phyloP scores from a whole-genome alignment of 2,113 vertebrate genomes.

The Stomatorhinus ivindoensis region DNA sequence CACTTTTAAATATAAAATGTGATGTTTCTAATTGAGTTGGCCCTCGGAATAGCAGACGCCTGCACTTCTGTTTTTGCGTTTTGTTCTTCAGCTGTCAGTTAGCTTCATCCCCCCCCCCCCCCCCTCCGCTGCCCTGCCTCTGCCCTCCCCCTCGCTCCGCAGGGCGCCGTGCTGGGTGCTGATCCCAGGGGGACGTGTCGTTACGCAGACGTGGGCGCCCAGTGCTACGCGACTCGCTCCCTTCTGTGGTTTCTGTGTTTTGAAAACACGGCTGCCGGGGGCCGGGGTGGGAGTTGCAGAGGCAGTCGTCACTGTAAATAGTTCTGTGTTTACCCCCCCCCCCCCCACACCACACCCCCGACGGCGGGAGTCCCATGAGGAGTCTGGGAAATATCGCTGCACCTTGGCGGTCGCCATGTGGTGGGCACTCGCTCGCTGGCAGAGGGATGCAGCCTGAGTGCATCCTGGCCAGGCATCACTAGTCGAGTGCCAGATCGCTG shows the following conservation, averaged over 20 bases:
- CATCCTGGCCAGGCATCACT: background rate
- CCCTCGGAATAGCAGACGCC: too few species aligned
- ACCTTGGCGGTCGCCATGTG: background rate
- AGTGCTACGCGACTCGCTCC: conserved; percentile 28
- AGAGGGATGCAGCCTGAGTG: background rate
- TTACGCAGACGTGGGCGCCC: conserved; percentile 11
- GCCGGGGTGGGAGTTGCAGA: conserved; percentile 17
- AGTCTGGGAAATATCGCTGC: conserved; percentile 36
- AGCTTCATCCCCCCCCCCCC: conserved; percentile 16
- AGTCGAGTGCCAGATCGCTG: background rate
- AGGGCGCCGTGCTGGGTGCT: conserved; percentile 22
- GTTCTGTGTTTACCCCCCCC: conserved; percentile 21
- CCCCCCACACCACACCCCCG: background rate
- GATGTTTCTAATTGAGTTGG: too few species aligned
- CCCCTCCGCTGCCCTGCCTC: conserved; percentile 12
- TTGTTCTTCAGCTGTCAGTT: conserved; percentile 33
- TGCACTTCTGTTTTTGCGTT: conserved; percentile 18
- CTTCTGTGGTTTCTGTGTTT: conserved; percentile 30
- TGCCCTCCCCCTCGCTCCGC: conserved; percentile 27
- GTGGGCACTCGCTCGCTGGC: background rate
- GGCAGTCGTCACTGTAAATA: conserved; percentile 42
- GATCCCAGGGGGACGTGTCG: background rate
- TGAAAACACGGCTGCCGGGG: conserved; percentile 35
- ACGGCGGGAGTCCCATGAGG: conserved; percentile 35
- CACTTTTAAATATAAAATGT: too few species aligned